Percentiles rank a stretch among this genome's conserved stretches.
These are phyloP conservation scores for Lepidocyrtoides sp. DNA, from an alignment of 2,888 invertebrate genomes.

Conservation along the genomic window DNA sequence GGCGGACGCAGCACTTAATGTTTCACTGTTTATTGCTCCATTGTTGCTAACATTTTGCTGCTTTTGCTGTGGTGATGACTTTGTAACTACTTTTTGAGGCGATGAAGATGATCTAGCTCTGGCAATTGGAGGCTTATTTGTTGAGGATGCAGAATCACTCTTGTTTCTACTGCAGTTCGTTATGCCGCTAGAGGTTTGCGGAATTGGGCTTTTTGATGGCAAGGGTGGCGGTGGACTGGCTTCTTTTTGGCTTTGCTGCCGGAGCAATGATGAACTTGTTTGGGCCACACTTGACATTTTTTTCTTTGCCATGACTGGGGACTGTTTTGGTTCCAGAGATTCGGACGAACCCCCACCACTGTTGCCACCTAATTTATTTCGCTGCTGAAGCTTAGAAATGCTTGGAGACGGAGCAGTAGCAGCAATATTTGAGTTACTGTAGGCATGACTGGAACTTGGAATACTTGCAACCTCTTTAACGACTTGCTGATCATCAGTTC, in stretches of 20 bases:
- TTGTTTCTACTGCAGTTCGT: too few relatives aligned
- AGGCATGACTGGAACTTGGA: background rate
- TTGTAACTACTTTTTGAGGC: background rate
- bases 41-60: background rate
- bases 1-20: slow-evolving; percentile 27
- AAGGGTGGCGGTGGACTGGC: slow-evolving; percentile 58
- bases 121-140: background rate
- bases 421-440: background rate
- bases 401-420: too few relatives aligned
- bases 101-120: background rate
- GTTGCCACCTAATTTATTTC: background rate
- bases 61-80: background rate
- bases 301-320: background rate
- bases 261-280: slow-evolving; percentile 13
- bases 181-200: background rate
- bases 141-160: background rate
- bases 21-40: background rate
- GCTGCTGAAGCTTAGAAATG: too few relatives aligned
- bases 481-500: background rate
- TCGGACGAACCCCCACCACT: background rate
- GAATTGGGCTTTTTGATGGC: slow-evolving; percentile 46
- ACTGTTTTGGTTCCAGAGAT: slow-evolving; percentile 8
- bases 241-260: background rate
- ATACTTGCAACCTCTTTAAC: background rate
- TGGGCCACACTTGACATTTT: background rate